These are phyloP conservation scores for Megaceryle torquata DNA, from an alignment of 2,113 vertebrate species.

Conservation along the genomic window DNA sequence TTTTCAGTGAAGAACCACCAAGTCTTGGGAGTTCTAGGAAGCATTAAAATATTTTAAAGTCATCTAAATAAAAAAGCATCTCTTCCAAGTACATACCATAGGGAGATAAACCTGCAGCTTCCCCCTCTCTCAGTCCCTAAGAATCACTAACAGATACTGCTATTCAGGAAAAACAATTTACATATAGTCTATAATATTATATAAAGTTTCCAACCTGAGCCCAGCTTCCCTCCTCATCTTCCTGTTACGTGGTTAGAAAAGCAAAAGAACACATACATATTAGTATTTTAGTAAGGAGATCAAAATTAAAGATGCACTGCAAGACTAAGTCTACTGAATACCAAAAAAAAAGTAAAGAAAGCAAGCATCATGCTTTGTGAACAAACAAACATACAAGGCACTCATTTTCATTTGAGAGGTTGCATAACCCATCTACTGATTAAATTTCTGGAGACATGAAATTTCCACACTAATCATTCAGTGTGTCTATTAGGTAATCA, in stretches of 20 bases:
- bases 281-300: slow-evolving; percentile 61
- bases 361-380: slow-evolving; percentile 57
- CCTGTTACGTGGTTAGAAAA: slow-evolving; percentile 94
- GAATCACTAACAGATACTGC: neutral
- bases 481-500: neutral
- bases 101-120: neutral
- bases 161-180: slow-evolving; percentile 15
- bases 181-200: slow-evolving; percentile 56
- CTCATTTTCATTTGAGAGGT: neutral
- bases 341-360: neutral
- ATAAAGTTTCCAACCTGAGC: slow-evolving; percentile 92
- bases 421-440: slow-evolving; percentile 10
- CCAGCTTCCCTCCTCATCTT: slow-evolving; percentile 99
- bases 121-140: neutral
- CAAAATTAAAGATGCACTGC: neutral
- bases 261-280: slow-evolving; percentile 80
- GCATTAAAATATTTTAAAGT: neutral
- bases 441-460: neutral
- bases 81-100: neutral
- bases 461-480: neutral
- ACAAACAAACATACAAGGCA: neutral
- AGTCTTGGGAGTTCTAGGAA: neutral
- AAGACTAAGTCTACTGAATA: neutral
- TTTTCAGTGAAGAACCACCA: slow-evolving; percentile 16
- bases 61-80: neutral